Percentiles rank a stretch among this genome's conserved stretches.
Evolutionary conservation across 2,797 vertebrate genomes (phyloP).

Genomic region (Percopsis omiscomaycus): DNA sequence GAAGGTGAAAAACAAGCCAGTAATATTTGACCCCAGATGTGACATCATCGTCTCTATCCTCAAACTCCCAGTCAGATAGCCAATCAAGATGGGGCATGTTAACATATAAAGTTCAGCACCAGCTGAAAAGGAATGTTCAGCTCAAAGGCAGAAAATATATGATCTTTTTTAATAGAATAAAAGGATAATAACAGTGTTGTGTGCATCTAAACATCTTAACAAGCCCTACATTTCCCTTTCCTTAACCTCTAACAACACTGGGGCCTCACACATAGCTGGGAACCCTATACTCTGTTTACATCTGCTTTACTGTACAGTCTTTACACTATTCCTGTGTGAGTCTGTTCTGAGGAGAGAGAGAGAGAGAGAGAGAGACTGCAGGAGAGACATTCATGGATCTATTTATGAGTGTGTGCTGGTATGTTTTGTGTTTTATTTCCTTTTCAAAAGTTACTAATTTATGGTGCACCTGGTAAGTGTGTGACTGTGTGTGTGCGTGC

Average conservation of each 20-base stretch:
- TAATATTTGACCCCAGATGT: too few species aligned
- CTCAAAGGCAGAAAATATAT: too few species aligned
- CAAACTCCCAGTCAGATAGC: too few species aligned
- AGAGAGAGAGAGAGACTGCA: slow-evolving; percentile 3
- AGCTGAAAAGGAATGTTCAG: too few species aligned
- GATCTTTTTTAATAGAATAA: too few species aligned
- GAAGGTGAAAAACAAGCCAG: too few species aligned
- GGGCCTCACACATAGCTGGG: not conserved
- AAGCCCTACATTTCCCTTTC: too few species aligned
- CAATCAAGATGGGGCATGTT: too few species aligned
- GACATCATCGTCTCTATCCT: too few species aligned
- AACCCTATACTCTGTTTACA: slow-evolving; percentile 10
- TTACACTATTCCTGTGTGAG: slow-evolving; percentile 8
- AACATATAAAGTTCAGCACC: too few species aligned
- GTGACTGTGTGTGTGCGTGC: slow-evolving; percentile 18
- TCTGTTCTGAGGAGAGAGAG: not conserved
- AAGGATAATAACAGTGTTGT: too few species aligned
- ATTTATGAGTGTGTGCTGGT: slow-evolving; percentile 49
- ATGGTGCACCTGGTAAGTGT: slow-evolving; percentile 69
- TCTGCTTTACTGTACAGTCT: slow-evolving; percentile 1
- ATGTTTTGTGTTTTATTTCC: slow-evolving; percentile 44
- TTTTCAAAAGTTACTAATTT: slow-evolving; percentile 77
- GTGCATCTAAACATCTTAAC: too few species aligned
- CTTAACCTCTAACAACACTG: not conserved
- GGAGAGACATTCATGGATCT: slow-evolving; percentile 53